Conservation (phyloP, 2,113 vertebrate species). For the Calidris pygmaea region DNA sequence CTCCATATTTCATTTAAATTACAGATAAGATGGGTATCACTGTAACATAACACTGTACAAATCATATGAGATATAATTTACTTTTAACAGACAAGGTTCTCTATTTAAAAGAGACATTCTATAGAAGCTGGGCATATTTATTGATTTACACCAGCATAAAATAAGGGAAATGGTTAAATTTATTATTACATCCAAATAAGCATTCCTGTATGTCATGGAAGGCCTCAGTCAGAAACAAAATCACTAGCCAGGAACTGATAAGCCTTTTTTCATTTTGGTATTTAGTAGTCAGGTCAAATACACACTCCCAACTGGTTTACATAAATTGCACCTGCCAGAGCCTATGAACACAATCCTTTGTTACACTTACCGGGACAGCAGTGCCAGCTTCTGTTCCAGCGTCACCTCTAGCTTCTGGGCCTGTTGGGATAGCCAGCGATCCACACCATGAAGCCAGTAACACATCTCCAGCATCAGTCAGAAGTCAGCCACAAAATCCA, state of each 20-base stretch:
- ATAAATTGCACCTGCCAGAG: not conserved
- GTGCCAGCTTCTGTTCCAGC: conserved; percentile 71
- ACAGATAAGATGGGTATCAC: not conserved
- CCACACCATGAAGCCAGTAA: conserved; percentile 86
- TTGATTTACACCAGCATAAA: not conserved
- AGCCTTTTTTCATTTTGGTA: not conserved
- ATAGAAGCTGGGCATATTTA: not conserved
- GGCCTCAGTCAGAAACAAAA: not conserved
- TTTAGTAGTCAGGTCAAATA: not conserved
- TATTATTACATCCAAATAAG: not conserved
- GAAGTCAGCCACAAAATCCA: conserved; percentile 90
- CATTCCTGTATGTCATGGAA: not conserved
- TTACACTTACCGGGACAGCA: conserved; percentile 82
- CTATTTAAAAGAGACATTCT: not conserved
- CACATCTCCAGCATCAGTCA: conserved; percentile 88
- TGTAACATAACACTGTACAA: not conserved
- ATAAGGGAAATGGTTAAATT: not conserved
- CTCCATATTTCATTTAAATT: not conserved
- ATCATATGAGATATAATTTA: not conserved
- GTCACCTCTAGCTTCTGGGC: conserved; percentile 90
- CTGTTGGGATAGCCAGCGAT: conserved; percentile 91
- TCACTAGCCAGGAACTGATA: not conserved
- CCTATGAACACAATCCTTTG: not conserved
- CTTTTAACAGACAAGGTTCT: not conserved
- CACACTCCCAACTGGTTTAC: not conserved